Evolutionary conservation across 2,888 invertebrate species (phyloP).

Genomic region (Caenorhabditis becei): DNA sequence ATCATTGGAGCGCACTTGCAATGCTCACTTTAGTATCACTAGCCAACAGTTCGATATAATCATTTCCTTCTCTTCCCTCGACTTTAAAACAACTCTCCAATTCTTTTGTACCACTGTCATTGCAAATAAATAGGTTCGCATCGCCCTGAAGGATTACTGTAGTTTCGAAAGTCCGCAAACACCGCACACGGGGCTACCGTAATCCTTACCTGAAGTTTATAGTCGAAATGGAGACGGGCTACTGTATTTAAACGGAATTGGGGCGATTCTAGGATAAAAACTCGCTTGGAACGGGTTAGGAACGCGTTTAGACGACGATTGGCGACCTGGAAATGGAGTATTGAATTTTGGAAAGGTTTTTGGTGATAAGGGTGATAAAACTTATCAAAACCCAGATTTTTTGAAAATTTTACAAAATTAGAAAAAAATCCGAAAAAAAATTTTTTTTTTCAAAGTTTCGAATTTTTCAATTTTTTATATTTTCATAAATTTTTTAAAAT

Average conservation of each 20-base stretch:
- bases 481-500: no score
- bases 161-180: neutral
- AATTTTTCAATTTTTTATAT: no score
- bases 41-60: slow-evolving; percentile 78
- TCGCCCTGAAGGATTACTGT: slow-evolving; percentile 65
- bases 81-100: slow-evolving; percentile 79
- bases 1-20: no score
- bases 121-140: slow-evolving; percentile 78
- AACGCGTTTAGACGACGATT: slow-evolving; percentile 59
- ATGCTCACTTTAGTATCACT: slow-evolving; percentile 79
- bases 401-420: no score
- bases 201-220: slow-evolving; percentile 68
- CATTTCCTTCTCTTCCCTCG: slow-evolving; percentile 70
- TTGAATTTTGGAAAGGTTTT: no score
- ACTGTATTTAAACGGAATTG: slow-evolving; percentile 78
- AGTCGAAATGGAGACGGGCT: slow-evolving; percentile 79
- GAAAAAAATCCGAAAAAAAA: no score
- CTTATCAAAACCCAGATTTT: no score
- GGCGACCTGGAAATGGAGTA: no score
- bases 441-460: no score
- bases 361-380: no score
- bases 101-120: slow-evolving; percentile 79
- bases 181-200: no score
- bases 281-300: slow-evolving; percentile 63
- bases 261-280: slow-evolving; percentile 79